Percentiles rank a stretch among this genome's conserved stretches.
These are phyloP conservation scores for Scomberomorus guttatus DNA, from an alignment of 2,797 vertebrate genomes.

Conservation along the genomic window DNA sequence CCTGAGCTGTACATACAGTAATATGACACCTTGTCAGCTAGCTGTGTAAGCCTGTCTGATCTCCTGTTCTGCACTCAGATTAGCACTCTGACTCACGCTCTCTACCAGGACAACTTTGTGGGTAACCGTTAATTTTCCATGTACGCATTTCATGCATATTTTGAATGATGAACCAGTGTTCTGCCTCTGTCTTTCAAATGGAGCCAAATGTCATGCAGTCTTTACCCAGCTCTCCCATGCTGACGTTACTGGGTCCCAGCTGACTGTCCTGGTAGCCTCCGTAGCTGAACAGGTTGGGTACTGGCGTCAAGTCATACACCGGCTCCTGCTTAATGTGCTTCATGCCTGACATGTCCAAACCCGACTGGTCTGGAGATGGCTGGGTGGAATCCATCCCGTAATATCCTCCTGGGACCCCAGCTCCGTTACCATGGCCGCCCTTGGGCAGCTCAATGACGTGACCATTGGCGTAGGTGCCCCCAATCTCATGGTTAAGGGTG, in stretches of 20 bases:
- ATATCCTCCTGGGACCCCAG: slow-evolving; percentile 84
- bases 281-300: slow-evolving; percentile 98
- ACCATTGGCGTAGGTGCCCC: slow-evolving; percentile 93
- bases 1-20: slow-evolving; percentile 39
- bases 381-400: slow-evolving; percentile 97
- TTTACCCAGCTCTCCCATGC: slow-evolving; percentile 97
- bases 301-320: slow-evolving; percentile 97
- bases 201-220: background rate
- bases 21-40: slow-evolving; percentile 56
- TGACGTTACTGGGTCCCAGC: slow-evolving; percentile 93
- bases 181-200: background rate
- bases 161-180: background rate
- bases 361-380: slow-evolving; percentile 98
- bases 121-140: slow-evolving; percentile 39
- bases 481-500: slow-evolving; percentile 92
- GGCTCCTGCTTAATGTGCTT: slow-evolving; percentile 99
- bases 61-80: slow-evolving; percentile 69
- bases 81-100: slow-evolving; percentile 67
- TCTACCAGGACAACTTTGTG: slow-evolving; percentile 37
- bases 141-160: slow-evolving; percentile 21
- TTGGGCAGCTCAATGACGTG: slow-evolving; percentile 97
- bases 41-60: slow-evolving; percentile 72
- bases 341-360: slow-evolving; percentile 98
- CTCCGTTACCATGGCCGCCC: slow-evolving; percentile 85
- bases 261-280: slow-evolving; percentile 96